Conservation (phyloP, 2,888 invertebrate genomes). For the Acronicta psi region DNA sequence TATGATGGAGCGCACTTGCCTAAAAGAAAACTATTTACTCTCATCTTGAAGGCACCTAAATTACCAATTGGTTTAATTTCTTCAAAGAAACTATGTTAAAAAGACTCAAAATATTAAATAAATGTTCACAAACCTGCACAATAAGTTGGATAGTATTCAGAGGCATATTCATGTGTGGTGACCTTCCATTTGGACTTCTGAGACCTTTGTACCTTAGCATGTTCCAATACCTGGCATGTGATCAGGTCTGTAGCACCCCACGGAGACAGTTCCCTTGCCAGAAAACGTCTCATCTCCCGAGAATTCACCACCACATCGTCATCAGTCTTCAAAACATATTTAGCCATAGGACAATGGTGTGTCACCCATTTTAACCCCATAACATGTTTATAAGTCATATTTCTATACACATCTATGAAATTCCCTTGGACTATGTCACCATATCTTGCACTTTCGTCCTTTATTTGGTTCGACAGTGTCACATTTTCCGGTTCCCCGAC, state of each 20-base stretch:
- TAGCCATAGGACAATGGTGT: conserved; percentile 91
- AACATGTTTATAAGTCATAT: conserved; percentile 95
- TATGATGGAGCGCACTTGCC: no score
- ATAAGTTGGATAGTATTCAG: conserved; percentile 91
- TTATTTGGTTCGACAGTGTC: conserved; percentile 73
- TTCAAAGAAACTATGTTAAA: no score
- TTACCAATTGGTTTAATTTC: no score
- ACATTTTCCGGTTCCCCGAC: conserved; percentile 84
- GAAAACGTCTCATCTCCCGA: conserved; percentile 89
- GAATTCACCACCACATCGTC: conserved; percentile 94
- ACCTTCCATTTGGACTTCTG: conserved; percentile 94
- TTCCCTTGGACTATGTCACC: conserved; percentile 93
- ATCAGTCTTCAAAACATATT: conserved; percentile 92
- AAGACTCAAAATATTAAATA: neutral
- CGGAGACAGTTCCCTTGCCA: conserved; percentile 88
- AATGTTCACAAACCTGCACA: conserved; percentile 89
- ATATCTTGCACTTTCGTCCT: conserved; percentile 87
- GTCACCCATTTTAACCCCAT: conserved; percentile 94
- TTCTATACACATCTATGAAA: conserved; percentile 93
- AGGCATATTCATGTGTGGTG: conserved; percentile 90
- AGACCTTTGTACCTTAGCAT: conserved; percentile 88
- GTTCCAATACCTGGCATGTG: conserved; percentile 89
- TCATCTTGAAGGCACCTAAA: no score
- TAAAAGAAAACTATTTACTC: no score
- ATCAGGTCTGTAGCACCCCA: conserved; percentile 90